Evolutionary conservation across 64 coral and sea anemone genomes (phyloP).

Genomic region (Acropora yongei): DNA sequence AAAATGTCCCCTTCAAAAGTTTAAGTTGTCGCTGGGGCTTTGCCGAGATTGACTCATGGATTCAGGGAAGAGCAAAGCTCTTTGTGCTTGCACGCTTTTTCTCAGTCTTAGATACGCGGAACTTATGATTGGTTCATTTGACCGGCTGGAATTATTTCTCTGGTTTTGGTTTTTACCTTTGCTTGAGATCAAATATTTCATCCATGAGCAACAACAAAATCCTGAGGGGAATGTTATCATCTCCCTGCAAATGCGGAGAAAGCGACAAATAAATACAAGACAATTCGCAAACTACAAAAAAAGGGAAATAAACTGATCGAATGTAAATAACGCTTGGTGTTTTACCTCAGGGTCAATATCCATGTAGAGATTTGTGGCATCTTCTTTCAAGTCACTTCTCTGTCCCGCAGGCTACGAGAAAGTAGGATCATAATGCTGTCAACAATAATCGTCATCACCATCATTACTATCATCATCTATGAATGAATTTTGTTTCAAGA

Average conservation of each 20-base stretch:
- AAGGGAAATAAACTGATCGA: not conserved
- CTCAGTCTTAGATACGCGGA: too few species aligned
- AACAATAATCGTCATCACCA: too few species aligned
- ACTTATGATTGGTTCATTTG: too few species aligned
- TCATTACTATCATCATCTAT: too few species aligned
- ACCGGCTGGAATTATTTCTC: too few species aligned
- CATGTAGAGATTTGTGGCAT: conserved; percentile 79
- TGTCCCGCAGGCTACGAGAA: conserved; percentile 54
- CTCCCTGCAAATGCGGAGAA: conserved; percentile 64
- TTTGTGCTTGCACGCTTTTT: too few species aligned
- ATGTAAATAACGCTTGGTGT: not conserved
- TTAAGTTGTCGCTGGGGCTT: too few species aligned
- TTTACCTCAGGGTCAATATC: conserved; percentile 90
- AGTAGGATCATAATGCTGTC: not conserved
- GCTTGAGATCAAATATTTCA: conserved; percentile 95
- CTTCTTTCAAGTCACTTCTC: conserved; percentile 82
- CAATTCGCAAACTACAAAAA: too few species aligned
- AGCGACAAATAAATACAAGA: not conserved
- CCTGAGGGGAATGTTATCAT: conserved; percentile 95
- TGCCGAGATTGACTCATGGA: too few species aligned
- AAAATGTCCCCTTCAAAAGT: too few species aligned
- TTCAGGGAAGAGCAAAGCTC: too few species aligned
- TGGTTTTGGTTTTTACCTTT: conserved; percentile 56
- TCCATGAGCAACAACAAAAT: conserved; percentile 95
- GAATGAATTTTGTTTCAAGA: too few species aligned